Conservation (phyloP, 2,113 vertebrate genomes). For the Orthonyx spaldingii region DNA sequence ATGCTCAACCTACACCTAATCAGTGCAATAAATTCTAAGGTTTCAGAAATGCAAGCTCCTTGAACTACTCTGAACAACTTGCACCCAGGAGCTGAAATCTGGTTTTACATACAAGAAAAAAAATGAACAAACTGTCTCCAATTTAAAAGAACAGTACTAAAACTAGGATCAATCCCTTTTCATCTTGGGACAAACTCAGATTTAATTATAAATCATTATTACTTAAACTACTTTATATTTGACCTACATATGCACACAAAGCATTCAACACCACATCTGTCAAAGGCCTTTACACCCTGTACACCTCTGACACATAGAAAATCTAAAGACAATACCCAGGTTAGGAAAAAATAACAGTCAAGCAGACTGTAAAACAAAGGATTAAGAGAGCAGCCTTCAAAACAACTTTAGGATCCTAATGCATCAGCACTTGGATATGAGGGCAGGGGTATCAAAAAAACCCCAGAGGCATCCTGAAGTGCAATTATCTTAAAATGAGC, state of each 20-base stretch:
- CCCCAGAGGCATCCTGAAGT: background rate
- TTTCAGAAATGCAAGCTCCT: background rate
- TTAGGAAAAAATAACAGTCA: background rate
- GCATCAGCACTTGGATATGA: background rate
- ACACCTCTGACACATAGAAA: background rate
- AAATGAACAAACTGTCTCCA: background rate
- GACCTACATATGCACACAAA: background rate
- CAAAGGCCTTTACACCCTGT: background rate
- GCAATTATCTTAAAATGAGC: background rate
- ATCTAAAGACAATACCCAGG: background rate
- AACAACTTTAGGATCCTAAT: background rate
- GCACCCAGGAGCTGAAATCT: background rate
- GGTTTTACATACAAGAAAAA: background rate
- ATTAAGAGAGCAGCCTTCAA: background rate
- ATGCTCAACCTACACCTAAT: background rate
- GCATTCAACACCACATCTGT: fast-evolving
- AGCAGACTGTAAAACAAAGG: background rate
- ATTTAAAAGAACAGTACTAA: background rate
- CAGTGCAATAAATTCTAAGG: background rate
- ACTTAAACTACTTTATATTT: background rate
- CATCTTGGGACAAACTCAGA: background rate
- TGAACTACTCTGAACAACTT: background rate
- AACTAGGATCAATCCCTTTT: background rate
- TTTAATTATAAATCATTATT: background rate
- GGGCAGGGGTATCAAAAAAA: background rate